Evolutionary conservation across 1,140 invertebrate species (phyloP), one percentile per base, ranked within the genome.

Genomic region (Schmidtea mediterranea): DNA sequence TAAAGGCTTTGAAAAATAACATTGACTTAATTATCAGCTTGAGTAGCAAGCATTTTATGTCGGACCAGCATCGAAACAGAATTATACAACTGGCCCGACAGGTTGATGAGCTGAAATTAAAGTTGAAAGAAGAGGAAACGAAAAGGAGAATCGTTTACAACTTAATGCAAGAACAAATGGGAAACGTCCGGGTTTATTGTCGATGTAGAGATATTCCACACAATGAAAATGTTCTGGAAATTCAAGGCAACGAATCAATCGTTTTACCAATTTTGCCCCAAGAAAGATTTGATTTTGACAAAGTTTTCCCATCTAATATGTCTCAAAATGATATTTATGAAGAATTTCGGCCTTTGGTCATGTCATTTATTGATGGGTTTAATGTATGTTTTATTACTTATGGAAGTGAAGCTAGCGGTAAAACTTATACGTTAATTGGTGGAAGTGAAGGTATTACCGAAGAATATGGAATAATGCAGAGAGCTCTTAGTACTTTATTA

Each of bases 331-430:
- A 19, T 41, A 19, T 41, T 41, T 41, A 19, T 12, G 40, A 41
- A 41, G 40, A 41, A 22, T 22, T 41, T 22, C 40, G 40, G 21
- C 40, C 40, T 18, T 12, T 41, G 12, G 21, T 41, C 21, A 41
- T 22, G 40, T 41, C 40, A 12, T 41, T 41, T 41, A 18, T 41
- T 18, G 40, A 41, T 22, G 40, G 40, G 10, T 41, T 19, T 12
- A 41, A 47, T 18, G 46, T 47, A 6, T 43, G 39, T 43, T 47
- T 47, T 22, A 47, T 47, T 43, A 43, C 22, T 22, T 47, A 36
- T n/a, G 46, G 46, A 23, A 22, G 39, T 22, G 46, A 23, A 22
- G 46, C 46, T 43, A 43, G 22, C 13, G 46, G 22, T 3, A 47
- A 43, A 18, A 47, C 22, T 16, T 47, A 16, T 18, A 36, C 46